These are phyloP conservation scores for Lasioglossum pauxillum DNA, from an alignment of 2,888 invertebrate genomes.

Conservation along the genomic window DNA sequence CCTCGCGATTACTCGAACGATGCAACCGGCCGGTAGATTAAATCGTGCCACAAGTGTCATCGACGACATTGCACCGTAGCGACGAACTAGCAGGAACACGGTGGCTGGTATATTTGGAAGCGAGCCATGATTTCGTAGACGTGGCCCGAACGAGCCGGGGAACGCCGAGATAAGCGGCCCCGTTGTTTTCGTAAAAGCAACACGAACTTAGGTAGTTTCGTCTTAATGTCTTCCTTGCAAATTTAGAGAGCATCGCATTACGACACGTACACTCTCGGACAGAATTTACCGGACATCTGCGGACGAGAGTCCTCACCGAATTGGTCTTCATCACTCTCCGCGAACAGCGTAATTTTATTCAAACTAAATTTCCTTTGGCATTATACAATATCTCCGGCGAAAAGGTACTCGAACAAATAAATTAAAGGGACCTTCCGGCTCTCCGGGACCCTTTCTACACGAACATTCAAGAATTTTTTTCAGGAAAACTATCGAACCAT, in stretches of 20 bases:
- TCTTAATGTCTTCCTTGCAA: constrained; percentile 20
- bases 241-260: constrained; percentile 9
- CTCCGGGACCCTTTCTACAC: no score
- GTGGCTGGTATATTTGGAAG: constrained; percentile 58
- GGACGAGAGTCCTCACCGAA: not conserved
- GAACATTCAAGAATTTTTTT: no score
- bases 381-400: no score
- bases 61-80: constrained; percentile 53
- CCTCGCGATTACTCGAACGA: constrained; percentile 39
- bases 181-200: constrained; percentile 36
- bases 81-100: constrained; percentile 25
- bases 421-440: no score
- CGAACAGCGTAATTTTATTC: not conserved
- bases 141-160: constrained; percentile 13
- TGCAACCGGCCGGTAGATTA: constrained; percentile 47
- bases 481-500: no score
- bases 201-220: not conserved
- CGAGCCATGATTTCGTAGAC: constrained; percentile 58
- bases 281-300: constrained; percentile 1
- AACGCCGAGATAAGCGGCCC: constrained; percentile 33
- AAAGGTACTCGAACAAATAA: no score
- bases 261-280: not conserved
- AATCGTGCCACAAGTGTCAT: constrained; percentile 70
- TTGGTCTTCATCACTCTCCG: not conserved
- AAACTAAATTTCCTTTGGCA: not conserved